Evolutionary conservation across 1,140 invertebrate species (phyloP).

Genomic region (Danaus melanippus): DNA sequence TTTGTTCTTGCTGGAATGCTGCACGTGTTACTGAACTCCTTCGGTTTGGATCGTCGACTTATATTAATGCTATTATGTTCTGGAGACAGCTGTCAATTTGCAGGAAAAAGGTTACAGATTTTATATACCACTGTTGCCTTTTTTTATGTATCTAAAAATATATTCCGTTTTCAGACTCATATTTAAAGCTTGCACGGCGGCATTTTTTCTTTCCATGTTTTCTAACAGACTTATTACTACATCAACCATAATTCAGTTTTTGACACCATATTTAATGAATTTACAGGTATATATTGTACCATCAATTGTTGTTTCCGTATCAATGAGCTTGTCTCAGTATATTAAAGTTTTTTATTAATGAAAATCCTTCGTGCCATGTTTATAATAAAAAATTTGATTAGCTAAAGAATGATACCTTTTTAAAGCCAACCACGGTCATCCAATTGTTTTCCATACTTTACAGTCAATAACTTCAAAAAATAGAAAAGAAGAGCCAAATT

Average conservation of each 20-base stretch:
- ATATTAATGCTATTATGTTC: conserved; percentile 34
- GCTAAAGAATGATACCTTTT: too few species aligned
- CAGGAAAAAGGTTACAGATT: conserved; percentile 33
- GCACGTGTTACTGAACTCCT: conserved; percentile 39
- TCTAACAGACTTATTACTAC: conserved; percentile 35
- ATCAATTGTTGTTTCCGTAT: too few species aligned
- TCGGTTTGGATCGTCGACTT: conserved; percentile 38
- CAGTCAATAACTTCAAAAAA: conserved; percentile 27
- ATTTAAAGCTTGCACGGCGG: conserved; percentile 38
- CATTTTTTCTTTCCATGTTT: conserved; percentile 44
- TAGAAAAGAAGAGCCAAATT: conserved; percentile 30
- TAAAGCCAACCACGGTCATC: too few species aligned
- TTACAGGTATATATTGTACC: conserved; percentile 36
- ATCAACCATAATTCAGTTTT: conserved; percentile 32
- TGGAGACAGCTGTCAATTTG: conserved; percentile 36
- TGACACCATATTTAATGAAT: conserved; percentile 26
- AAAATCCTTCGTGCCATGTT: too few species aligned
- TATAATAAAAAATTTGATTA: too few species aligned
- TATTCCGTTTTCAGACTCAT: conserved; percentile 38
- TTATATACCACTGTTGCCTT: not conserved
- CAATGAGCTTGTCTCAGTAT: not conserved
- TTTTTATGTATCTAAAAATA: conserved; percentile 7
- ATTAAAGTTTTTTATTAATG: not conserved
- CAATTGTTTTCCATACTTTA: conserved; percentile 10
- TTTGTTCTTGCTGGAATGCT: conserved; percentile 38